Conservation (phyloP, 2,113 vertebrate species). For the Cnemophilus loriae region DNA sequence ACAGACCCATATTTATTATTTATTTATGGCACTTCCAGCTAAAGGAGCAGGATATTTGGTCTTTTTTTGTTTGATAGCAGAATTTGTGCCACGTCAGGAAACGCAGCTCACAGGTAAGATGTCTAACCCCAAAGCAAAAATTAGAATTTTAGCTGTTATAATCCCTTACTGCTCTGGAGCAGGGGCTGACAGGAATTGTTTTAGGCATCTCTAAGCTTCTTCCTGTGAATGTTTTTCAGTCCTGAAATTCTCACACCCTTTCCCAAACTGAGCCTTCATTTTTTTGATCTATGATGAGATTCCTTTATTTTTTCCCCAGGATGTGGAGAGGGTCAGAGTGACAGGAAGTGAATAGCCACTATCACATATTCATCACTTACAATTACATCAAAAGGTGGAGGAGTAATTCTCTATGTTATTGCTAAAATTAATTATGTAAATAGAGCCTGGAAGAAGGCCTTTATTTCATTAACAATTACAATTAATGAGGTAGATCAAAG, state of each 20-base stretch:
- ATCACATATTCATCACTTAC: background rate
- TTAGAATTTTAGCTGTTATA: background rate
- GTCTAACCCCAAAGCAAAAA: background rate
- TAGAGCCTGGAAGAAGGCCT: background rate
- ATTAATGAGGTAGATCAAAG: background rate
- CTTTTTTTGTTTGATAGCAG: background rate
- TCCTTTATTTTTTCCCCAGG: conserved; percentile 36
- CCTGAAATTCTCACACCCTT: conserved; percentile 25
- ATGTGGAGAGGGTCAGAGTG: background rate
- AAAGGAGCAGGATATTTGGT: background rate
- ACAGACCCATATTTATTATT: background rate
- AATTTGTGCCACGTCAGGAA: background rate
- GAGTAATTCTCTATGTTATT: background rate
- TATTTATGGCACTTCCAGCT: background rate
- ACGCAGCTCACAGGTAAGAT: background rate
- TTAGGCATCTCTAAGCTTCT: background rate
- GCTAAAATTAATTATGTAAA: background rate
- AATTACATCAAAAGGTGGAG: background rate
- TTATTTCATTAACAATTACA: background rate
- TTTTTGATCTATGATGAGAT: background rate
- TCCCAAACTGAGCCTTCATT: background rate
- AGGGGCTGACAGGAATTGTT: background rate
- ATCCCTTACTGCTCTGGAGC: background rate
- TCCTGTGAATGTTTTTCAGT: conserved; percentile 23
- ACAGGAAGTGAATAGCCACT: background rate